These are phyloP conservation scores for Bos indicus DNA, from an alignment of 2,113 vertebrate genomes.

Conservation along the genomic window DNA sequence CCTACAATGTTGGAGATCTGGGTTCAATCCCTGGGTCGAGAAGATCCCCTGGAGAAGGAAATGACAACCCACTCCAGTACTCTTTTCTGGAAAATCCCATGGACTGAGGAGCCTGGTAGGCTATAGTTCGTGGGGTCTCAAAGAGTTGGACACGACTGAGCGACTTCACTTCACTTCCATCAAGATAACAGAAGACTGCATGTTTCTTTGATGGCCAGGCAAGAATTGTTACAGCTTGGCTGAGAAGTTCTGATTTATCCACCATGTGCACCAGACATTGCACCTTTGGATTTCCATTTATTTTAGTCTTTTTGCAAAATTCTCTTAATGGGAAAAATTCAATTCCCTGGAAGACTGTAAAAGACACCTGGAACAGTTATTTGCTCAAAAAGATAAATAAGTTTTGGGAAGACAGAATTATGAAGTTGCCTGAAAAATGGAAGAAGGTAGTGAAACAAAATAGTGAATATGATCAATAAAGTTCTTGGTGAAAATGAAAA, in stretches of 20 bases:
- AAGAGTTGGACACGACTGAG: too few relatives aligned
- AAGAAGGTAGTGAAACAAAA: background rate
- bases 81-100: too few relatives aligned
- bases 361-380: background rate
- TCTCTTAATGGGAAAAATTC: background rate
- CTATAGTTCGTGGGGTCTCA: too few relatives aligned
- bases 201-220: background rate
- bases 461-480: background rate
- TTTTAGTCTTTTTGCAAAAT: background rate
- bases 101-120: too few relatives aligned
- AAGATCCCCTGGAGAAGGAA: too few relatives aligned
- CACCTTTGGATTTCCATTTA: background rate
- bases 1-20: too few relatives aligned
- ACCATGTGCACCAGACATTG: background rate
- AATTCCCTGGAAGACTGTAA: background rate
- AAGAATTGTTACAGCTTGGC: background rate
- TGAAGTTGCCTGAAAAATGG: background rate
- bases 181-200: background rate
- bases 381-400: background rate
- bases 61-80: too few relatives aligned
- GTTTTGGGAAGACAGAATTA: background rate
- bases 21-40: fast-evolving
- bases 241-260: background rate
- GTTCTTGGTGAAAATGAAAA: background rate
- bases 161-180: background rate